Evolutionary conservation across 2,888 invertebrate species (phyloP), one percentile per base, ranked within the genome.

Genomic region (Ethmia dodecea): DNA sequence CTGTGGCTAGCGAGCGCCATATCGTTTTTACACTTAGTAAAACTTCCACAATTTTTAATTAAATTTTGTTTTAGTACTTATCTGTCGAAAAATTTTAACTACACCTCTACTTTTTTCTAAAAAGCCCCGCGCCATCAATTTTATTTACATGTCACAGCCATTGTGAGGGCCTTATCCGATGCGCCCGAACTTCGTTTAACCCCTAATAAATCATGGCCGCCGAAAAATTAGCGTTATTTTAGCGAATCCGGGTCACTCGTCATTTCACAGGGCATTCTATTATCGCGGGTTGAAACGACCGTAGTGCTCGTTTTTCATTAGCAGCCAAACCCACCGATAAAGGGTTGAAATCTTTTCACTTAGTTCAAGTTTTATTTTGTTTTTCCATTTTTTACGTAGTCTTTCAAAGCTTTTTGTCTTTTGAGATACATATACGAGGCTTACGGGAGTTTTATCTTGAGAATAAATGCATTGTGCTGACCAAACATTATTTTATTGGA

Each of bases 141-240:
- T 60, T 62, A 69, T 73, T 69, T 69, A 63, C 60, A 60, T 52
- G 53, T 52, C 53, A 59, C 48, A 47, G 44, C 59, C 64, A 61
- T 66, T 69, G 65, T 64, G 44, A 47, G 43, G 49, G 47, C 55
- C n/a, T n/a, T n/a, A 60, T 60, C 60, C 57, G 45, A 51, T 47
- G 45, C 49, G 49, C 44, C 55, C 50, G 44, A 53, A 66, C 60
- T 66, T 60, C 65, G 66, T 60, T 61, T 52, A 60, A 46, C 49
- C 61, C 55, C 40, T 57, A 55, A 77, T 76, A 75, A 76, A 78
- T 79, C 74, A 73, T 60, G 40, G 43, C 42, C 56, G 51, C 53
- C 53, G 52, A 62, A 62, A 69, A 72, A 75, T 73, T 72, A 59
- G 60, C 68, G 62, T 63, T 65, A 67, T 75, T 72, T 72, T 69